These are phyloP conservation scores for Onchidella celtica DNA, from an alignment of 2,888 invertebrate genomes.

Conservation along the genomic window DNA sequence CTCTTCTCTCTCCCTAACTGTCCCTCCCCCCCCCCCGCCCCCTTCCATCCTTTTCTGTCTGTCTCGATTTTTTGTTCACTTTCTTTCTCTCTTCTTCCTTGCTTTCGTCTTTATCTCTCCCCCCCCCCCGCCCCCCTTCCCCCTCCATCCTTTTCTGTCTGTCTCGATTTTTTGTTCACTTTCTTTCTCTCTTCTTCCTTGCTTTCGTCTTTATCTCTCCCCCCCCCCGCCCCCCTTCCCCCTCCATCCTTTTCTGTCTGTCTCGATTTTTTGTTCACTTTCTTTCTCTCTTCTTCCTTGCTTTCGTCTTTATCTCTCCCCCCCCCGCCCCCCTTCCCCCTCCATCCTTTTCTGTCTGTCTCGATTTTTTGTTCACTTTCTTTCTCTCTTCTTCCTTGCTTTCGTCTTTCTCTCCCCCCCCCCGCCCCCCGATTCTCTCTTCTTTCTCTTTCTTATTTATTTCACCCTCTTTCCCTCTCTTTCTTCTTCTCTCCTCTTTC, in stretches of 20 bases:
- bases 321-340: not conserved
- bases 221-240: not conserved
- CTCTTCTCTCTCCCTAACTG: conserved; percentile 11
- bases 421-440: too few species aligned
- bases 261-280: not conserved
- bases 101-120: not conserved
- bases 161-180: not conserved
- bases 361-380: not conserved
- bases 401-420: not conserved
- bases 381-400: not conserved
- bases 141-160: not conserved
- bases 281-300: not conserved
- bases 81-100: not conserved
- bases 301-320: not conserved
- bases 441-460: not conserved
- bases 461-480: not conserved
- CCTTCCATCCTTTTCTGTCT: not conserved
- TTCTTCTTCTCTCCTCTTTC: not conserved
- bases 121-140: not conserved
- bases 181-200: not conserved
- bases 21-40: conserved; percentile 8
- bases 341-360: not conserved
- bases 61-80: not conserved
- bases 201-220: not conserved
- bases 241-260: not conserved